phyloP scores from a whole-genome alignment of 2,888 invertebrate species.

The Sinohyriopsis cumingii region DNA sequence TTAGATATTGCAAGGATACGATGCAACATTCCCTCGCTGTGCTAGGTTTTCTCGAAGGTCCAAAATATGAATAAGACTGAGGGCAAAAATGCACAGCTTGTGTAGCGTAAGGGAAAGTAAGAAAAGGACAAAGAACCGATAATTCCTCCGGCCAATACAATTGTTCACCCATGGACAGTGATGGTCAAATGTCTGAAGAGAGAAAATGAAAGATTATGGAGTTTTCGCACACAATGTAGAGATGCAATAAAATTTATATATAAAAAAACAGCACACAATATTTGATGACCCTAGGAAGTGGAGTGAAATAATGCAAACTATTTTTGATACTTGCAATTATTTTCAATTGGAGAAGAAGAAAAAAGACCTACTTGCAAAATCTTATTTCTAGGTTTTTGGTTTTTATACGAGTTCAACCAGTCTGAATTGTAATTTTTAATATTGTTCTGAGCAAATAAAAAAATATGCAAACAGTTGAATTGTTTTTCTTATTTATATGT shows the following conservation, averaged over 20 bases:
- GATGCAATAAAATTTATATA: not conserved
- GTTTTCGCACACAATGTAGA: not conserved
- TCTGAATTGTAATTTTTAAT: too few relatives aligned
- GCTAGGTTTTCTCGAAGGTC: slow-evolving; percentile 86
- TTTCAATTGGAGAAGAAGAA: too few relatives aligned
- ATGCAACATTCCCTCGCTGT: slow-evolving; percentile 75
- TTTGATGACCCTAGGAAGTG: too few relatives aligned
- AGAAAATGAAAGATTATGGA: slow-evolving; percentile 31
- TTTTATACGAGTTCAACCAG: too few relatives aligned
- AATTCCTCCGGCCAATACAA: slow-evolving; percentile 93
- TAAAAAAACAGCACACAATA: too few relatives aligned
- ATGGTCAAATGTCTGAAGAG: slow-evolving; percentile 96
- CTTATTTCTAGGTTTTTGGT: too few relatives aligned
- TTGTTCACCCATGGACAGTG: slow-evolving; percentile 82
- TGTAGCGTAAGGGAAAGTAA: slow-evolving; percentile 95
- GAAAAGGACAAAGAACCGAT: slow-evolving; percentile 99
- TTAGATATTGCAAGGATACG: slow-evolving; percentile 67
- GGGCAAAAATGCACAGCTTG: slow-evolving; percentile 96
- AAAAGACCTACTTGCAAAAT: too few relatives aligned
- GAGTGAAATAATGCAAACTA: too few relatives aligned
- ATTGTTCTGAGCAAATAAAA: too few relatives aligned
- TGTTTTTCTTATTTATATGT: too few relatives aligned
- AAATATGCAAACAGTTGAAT: too few relatives aligned
- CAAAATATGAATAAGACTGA: slow-evolving; percentile 93
- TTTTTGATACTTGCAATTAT: too few relatives aligned